Conservation (phyloP, 2,888 invertebrate species). For the Nomada hirtipes region DNA sequence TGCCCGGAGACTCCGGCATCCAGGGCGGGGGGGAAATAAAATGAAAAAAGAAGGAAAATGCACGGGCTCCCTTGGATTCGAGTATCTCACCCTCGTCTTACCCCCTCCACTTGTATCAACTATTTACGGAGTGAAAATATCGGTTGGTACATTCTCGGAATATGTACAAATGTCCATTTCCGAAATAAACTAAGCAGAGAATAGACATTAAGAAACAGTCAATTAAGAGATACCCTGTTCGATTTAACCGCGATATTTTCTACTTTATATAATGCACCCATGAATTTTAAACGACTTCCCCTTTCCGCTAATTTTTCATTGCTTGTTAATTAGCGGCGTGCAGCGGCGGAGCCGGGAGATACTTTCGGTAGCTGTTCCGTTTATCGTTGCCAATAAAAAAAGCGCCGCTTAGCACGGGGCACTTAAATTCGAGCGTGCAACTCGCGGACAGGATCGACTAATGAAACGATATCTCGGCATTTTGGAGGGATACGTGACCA, state of each 20-base stretch:
- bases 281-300: not conserved
- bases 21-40: slow-evolving; percentile 56
- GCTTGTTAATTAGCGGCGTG: slow-evolving; percentile 52
- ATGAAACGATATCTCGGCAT: slow-evolving; percentile 63
- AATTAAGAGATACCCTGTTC: slow-evolving; percentile 17
- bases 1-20: slow-evolving; percentile 71
- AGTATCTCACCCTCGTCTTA: slow-evolving; percentile 30
- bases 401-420: slow-evolving; percentile 36
- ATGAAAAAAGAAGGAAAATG: slow-evolving; percentile 52
- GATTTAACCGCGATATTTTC: slow-evolving; percentile 14
- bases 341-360: not conserved
- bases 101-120: slow-evolving; percentile 34
- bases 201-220: not conserved
- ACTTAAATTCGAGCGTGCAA: slow-evolving; percentile 35
- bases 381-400: slow-evolving; percentile 44
- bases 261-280: slow-evolving; percentile 19
- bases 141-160: not conserved
- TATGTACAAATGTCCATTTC: slow-evolving; percentile 30
- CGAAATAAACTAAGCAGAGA: not conserved
- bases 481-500: slow-evolving; percentile 34
- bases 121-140: slow-evolving; percentile 52
- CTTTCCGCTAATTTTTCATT: slow-evolving; percentile 18
- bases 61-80: slow-evolving; percentile 41
- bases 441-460: slow-evolving; percentile 41
- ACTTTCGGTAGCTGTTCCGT: not conserved